Conservation (phyloP, 2,113 vertebrate genomes). For the Ceyx margarethae region DNA sequence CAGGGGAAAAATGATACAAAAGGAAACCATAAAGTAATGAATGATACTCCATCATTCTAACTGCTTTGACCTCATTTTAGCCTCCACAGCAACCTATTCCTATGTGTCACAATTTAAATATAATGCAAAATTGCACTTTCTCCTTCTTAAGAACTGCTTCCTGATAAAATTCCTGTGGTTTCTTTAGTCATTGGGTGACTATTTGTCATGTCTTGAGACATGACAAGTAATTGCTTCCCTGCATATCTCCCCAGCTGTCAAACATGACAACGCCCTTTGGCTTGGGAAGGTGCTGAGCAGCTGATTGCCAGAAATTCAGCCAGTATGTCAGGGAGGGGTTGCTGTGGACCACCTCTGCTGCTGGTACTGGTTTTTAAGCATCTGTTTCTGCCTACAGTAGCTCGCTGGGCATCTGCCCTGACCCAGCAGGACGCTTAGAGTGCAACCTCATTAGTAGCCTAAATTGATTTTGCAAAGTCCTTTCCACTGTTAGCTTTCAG, state of each 20-base stretch:
- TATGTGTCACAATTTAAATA: not conserved
- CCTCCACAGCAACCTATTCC: not conserved
- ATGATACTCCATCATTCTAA: not conserved
- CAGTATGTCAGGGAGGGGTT: not conserved
- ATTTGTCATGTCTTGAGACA: not conserved
- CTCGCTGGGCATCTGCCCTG: not conserved
- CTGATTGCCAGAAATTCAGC: not conserved
- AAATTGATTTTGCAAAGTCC: not conserved
- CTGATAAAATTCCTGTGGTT: not conserved
- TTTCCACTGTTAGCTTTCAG: not conserved
- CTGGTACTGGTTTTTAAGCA: not conserved
- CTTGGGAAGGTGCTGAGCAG: not conserved
- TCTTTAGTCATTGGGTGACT: not conserved
- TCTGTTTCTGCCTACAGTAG: not conserved
- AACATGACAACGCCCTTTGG: not conserved
- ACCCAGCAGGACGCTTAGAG: not conserved
- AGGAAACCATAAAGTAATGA: not conserved
- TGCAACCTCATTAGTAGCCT: not conserved
- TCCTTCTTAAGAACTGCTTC: not conserved
- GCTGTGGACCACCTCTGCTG: not conserved
- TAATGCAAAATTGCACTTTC: not conserved
- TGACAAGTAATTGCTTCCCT: not conserved
- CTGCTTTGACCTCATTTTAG: not conserved
- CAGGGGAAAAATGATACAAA: not conserved
- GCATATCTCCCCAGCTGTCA: not conserved